Conservation (phyloP, 64 coral and sea anemone genomes). For the Dendronephthya gigantea region DNA sequence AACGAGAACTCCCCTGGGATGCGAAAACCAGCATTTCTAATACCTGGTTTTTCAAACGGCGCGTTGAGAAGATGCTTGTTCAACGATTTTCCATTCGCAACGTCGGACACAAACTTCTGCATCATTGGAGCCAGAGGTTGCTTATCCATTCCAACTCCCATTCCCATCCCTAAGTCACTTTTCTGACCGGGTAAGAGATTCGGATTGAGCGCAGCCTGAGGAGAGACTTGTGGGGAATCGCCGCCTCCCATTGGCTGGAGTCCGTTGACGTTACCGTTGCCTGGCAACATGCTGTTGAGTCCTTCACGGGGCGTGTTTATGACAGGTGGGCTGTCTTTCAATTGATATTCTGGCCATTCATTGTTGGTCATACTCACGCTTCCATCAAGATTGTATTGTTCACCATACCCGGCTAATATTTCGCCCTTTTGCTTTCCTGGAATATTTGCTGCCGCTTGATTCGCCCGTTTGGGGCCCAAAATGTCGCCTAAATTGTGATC, state of each 20-base stretch:
- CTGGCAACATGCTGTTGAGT: background rate
- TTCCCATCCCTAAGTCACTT: background rate
- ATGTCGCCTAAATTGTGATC: background rate
- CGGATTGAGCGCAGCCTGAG: background rate
- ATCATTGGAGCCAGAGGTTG: background rate
- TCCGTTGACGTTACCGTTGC: background rate
- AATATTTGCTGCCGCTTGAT: background rate
- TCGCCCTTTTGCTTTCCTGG: background rate
- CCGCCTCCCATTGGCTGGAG: background rate
- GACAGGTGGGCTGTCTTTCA: background rate
- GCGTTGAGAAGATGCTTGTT: background rate
- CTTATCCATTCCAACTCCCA: constrained; percentile 5
- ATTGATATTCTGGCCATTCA: background rate
- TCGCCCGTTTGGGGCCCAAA: background rate
- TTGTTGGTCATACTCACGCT: background rate
- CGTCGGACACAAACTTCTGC: background rate
- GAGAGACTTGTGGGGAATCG: background rate
- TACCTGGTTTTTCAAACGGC: background rate
- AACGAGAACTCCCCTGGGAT: background rate
- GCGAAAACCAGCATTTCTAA: background rate
- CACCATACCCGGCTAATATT: background rate
- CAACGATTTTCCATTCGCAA: background rate
- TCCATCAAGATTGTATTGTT: background rate
- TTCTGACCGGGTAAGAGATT: background rate
- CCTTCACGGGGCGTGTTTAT: background rate